Percentiles rank a stretch among this genome's conserved stretches.
Conservation (phyloP, 2,888 invertebrate genomes). For the Lathronympha strigana region DNA sequence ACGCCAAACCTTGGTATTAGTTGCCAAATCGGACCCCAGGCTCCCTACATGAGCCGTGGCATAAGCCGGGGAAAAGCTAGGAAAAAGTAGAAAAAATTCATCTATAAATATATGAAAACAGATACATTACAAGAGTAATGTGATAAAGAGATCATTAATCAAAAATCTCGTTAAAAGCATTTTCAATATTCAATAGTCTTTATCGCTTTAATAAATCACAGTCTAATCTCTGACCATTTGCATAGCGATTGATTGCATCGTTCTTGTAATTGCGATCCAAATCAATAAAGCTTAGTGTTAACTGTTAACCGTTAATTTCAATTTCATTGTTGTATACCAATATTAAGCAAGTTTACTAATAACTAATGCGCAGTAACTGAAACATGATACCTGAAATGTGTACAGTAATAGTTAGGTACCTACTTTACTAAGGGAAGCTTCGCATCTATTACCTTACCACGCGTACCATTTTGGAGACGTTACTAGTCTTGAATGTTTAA, state of each 20-base stretch:
- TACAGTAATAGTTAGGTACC: too few species aligned
- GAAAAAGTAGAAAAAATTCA: too few species aligned
- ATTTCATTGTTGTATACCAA: constrained; percentile 6
- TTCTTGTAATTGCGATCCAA: constrained; percentile 35
- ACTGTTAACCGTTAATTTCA: constrained; percentile 14
- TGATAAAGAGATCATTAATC: constrained; percentile 20
- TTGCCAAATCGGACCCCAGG: too few species aligned
- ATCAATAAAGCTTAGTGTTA: constrained; percentile 38
- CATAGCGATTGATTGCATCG: constrained; percentile 39
- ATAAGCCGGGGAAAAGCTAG: too few species aligned
- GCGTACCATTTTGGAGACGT: background rate
- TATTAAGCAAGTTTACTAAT: background rate
- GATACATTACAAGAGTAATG: constrained; percentile 4
- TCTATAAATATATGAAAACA: too few species aligned
- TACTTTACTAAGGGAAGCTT: too few species aligned
- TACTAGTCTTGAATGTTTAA: background rate
- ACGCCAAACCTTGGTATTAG: too few species aligned
- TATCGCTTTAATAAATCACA: constrained; percentile 35
- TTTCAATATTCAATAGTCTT: constrained; percentile 21
- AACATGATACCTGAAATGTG: too few species aligned
- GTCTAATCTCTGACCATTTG: constrained; percentile 36
- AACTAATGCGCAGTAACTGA: background rate
- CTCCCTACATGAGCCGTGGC: too few species aligned
- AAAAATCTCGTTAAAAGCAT: constrained; percentile 33
- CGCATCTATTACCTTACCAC: too few species aligned